These are phyloP conservation scores for Bucco capensis DNA, from an alignment of 2,113 vertebrate genomes.

Conservation along the genomic window DNA sequence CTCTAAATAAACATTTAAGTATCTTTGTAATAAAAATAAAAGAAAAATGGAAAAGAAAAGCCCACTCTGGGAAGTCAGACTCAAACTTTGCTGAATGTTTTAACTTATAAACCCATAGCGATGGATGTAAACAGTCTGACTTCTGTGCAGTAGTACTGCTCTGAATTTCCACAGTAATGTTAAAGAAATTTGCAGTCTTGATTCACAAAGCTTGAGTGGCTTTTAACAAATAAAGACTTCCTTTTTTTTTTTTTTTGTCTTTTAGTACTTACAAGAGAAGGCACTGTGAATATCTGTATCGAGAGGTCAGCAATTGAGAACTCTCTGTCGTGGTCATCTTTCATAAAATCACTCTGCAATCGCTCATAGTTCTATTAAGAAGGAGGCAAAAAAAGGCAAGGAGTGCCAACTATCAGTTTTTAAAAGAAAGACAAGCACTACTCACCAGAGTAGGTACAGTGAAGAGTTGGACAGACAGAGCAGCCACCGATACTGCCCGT, in stretches of 20 bases:
- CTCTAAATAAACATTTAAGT: not conserved
- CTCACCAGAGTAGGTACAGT: conserved; percentile 98
- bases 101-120: not conserved
- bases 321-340: conserved; percentile 96
- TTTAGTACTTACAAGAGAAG: conserved; percentile 92
- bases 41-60: not conserved
- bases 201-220: conserved; percentile 14
- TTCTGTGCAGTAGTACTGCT: not conserved
- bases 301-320: conserved; percentile 96
- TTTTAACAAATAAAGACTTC: conserved; percentile 63
- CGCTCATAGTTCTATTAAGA: conserved; percentile 94
- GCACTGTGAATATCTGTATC: conserved; percentile 98
- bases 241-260: conserved; percentile 44
- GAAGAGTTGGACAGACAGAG: conserved; percentile 98
- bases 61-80: not conserved
- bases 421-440: conserved; percentile 76
- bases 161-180: not conserved
- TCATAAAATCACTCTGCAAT: conserved; percentile 97
- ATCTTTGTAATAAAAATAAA: not conserved
- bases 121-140: not conserved
- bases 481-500: conserved; percentile 95
- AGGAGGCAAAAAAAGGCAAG: conserved; percentile 82
- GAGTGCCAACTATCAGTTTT: conserved; percentile 82
- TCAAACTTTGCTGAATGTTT: not conserved
- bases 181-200: conserved; percentile 31